Evolutionary conservation across 2,888 invertebrate species (phyloP).

Genomic region (Gasteruption jaculator): DNA sequence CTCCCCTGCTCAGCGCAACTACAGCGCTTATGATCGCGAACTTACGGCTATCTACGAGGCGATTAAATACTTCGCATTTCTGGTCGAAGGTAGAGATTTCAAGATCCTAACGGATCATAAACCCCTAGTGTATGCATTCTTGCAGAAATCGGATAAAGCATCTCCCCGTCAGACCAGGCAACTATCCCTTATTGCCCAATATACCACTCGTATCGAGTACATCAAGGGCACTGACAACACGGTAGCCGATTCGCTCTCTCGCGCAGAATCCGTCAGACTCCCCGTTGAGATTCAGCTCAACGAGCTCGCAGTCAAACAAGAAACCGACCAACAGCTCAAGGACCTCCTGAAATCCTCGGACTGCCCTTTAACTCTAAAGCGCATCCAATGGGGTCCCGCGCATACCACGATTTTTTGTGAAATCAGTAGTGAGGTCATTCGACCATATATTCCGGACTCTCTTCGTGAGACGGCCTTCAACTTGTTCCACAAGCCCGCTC

Average conservation of each 20-base stretch:
- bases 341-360: background rate
- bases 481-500: too few species aligned
- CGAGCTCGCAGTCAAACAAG: constrained; percentile 1
- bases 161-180: constrained; percentile 22
- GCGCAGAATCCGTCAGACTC: constrained; percentile 12
- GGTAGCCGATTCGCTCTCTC: constrained; percentile 25
- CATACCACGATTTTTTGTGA: too few species aligned
- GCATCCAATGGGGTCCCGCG: too few species aligned
- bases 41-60: constrained; percentile 16
- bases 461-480: too few species aligned
- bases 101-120: constrained; percentile 18
- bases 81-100: constrained; percentile 18
- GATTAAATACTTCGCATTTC: constrained; percentile 15
- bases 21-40: constrained; percentile 25
- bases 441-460: too few species aligned
- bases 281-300: background rate
- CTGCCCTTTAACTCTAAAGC: too few species aligned
- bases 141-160: constrained; percentile 14
- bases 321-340: background rate
- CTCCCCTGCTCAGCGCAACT: constrained; percentile 9
- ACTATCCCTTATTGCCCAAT: constrained; percentile 19
- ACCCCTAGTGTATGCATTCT: constrained; percentile 16
- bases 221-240: constrained; percentile 21
- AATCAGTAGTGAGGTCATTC: too few species aligned
- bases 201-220: constrained; percentile 19